These are phyloP conservation scores for Geotrupes spiniger DNA, from an alignment of 2,888 invertebrate species.

Conservation along the genomic window DNA sequence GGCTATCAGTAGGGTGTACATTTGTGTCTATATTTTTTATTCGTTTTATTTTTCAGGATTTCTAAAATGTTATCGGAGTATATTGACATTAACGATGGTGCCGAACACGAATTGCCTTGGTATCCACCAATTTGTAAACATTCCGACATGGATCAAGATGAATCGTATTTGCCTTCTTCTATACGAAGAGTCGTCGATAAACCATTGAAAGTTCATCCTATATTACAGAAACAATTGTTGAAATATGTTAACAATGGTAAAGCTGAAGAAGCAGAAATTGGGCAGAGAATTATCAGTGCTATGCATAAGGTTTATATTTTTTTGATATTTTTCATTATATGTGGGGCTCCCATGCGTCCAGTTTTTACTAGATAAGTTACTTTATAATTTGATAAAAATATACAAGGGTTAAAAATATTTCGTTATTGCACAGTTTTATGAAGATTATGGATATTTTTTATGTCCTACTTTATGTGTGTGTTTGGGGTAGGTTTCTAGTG, in stretches of 20 bases:
- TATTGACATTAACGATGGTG: constrained; percentile 59
- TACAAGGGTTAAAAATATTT: no score
- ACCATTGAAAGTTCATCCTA: constrained; percentile 36
- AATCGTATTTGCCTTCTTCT: constrained; percentile 43
- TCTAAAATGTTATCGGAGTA: constrained; percentile 58
- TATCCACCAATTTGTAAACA: constrained; percentile 67
- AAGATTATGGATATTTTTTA: no score
- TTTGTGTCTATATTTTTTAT: not conserved
- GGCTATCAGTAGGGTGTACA: constrained; percentile 63
- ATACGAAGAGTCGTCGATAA: constrained; percentile 37
- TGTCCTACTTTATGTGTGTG: no score
- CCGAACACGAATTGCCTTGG: constrained; percentile 73
- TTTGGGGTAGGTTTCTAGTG: no score
- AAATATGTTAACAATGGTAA: constrained; percentile 46
- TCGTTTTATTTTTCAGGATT: constrained; percentile 43
- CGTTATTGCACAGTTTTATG: no score
- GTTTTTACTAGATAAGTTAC: no score
- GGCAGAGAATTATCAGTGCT: constrained; percentile 71
- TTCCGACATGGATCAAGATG: constrained; percentile 37
- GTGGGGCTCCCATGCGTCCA: no score
- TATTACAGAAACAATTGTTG: constrained; percentile 41
- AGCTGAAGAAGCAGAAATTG: constrained; percentile 67
- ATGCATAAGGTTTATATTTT: constrained; percentile 57
- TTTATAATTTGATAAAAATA: no score
- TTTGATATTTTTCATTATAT: not conserved